Evolutionary conservation across 92 coral and sea anemone genomes (phyloP), one percentile per base, ranked within the genome.

Genomic region (Zoanthus sansibaricus): DNA sequence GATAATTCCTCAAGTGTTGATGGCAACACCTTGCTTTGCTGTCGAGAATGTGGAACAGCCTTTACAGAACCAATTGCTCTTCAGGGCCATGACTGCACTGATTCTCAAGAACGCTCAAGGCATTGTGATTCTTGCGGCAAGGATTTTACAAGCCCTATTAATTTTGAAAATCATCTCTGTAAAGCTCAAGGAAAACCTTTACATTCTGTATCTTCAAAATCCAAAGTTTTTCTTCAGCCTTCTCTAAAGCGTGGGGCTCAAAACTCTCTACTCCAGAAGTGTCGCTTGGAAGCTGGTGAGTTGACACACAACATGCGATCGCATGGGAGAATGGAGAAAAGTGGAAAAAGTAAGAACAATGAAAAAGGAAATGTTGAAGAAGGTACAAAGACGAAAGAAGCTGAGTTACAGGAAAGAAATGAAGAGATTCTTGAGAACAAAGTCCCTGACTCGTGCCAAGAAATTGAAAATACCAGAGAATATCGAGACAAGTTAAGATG

Each of bases 251-350:
- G 49, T 0, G 85, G 85, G 14, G 14, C 15, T 42, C 21, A 12
- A 14, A 80, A 66, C 45, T 9, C 75, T 45, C 42, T 80, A 18
- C 85, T 80, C 44, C 85, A 80, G 33, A 80, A 80, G 85, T 80
- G 74, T 12, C 61, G 70, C 42, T 15, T 80, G 30, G 85, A 80
- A 47, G 85, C 85, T 45, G 85, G 85, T 20, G 85, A 64, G 12
- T 45, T 80, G 56, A 62, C 85, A 0, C 85, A 80, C 85, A 80
- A 80, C 47, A 64, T 80, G 74, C 49, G 85, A 80, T 71, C 75
- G 20, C 74, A 21, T 66, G 85, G 45, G 44, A 62, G 46, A 18
- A 13, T 4, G 18, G 61, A 59, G 31, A 62, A 62, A n/a, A 62
- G 1, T 1, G n/a, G 32, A 17, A 62, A 4, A 62, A 9, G 31